phyloP scores from a whole-genome alignment of 2,888 invertebrate genomes.

The Lissocephala sabroskyi region DNA sequence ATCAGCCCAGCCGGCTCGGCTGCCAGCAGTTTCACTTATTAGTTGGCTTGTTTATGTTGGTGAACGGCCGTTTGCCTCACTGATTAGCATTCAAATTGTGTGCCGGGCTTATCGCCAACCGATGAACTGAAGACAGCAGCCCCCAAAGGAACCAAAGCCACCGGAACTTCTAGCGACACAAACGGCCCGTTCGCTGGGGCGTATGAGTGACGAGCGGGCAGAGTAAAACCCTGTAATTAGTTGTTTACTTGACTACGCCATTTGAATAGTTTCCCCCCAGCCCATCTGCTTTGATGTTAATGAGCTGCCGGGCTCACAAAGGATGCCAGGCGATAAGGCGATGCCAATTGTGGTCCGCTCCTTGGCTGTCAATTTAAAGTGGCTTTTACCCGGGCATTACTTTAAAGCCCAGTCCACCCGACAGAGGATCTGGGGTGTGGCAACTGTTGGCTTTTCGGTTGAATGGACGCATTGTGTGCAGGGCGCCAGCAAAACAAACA shows the following conservation, averaged over 20 bases:
- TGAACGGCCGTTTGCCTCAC: slow-evolving; percentile 9
- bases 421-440: slow-evolving; percentile 29
- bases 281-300: slow-evolving; percentile 26
- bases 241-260: slow-evolving; percentile 48
- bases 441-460: slow-evolving; percentile 50
- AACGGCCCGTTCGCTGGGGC: neutral
- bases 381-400: slow-evolving; percentile 14
- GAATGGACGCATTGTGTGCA: slow-evolving; percentile 48
- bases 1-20: neutral
- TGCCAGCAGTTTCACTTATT: slow-evolving; percentile 44
- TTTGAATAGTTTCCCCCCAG: neutral
- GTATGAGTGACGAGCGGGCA: slow-evolving; percentile 14
- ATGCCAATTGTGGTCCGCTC: too few species aligned
- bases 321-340: too few species aligned
- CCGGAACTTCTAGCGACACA: neutral
- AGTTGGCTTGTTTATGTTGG: slow-evolving; percentile 34
- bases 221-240: slow-evolving; percentile 48
- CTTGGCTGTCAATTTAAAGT: slow-evolving; percentile 3
- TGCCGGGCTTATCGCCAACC: slow-evolving; percentile 64
- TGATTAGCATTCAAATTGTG: slow-evolving; percentile 64
- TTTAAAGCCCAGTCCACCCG: slow-evolving; percentile 34
- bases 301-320: slow-evolving; percentile 23
- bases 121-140: slow-evolving; percentile 41
- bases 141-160: too few species aligned
- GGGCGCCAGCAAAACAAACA: slow-evolving; percentile 35